A percentile compares a stretch with the other conserved stretches of the same genome.
These are phyloP conservation scores for Diphyllodes magnificus DNA, from an alignment of 2,113 vertebrate genomes.

Conservation along the genomic window DNA sequence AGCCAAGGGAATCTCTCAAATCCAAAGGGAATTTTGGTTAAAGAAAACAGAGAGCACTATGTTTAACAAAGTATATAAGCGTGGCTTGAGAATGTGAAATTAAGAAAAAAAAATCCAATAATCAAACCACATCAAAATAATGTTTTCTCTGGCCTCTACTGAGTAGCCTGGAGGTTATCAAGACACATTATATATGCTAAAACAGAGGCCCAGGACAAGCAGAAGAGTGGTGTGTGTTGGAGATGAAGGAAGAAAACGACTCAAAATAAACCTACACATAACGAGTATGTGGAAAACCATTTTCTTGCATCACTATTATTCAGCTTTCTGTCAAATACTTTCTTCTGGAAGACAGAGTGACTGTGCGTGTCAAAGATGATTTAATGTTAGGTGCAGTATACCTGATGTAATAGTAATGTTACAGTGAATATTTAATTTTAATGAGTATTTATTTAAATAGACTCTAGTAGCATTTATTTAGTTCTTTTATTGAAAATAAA, in stretches of 20 bases:
- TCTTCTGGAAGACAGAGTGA: background rate
- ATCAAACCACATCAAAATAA: background rate
- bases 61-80: background rate
- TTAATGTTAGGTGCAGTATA: background rate
- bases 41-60: background rate
- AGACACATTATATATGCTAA: background rate
- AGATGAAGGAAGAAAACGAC: fast-evolving
- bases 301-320: background rate
- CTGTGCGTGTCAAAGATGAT: background rate
- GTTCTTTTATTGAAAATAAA: background rate
- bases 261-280: background rate
- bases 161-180: background rate
- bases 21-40: background rate
- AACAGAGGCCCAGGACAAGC: background rate
- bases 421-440: background rate
- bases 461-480: background rate
- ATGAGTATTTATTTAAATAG: background rate
- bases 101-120: background rate
- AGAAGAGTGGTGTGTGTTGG: background rate
- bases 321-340: background rate
- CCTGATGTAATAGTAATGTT: background rate
- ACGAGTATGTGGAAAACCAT: background rate
- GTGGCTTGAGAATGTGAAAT: background rate
- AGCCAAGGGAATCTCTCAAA: background rate
- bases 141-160: background rate